Evolutionary conservation across 64 coral and sea anemone species (phyloP), one percentile per base, ranked within the genome.

Genomic region (Acropora tenuis): DNA sequence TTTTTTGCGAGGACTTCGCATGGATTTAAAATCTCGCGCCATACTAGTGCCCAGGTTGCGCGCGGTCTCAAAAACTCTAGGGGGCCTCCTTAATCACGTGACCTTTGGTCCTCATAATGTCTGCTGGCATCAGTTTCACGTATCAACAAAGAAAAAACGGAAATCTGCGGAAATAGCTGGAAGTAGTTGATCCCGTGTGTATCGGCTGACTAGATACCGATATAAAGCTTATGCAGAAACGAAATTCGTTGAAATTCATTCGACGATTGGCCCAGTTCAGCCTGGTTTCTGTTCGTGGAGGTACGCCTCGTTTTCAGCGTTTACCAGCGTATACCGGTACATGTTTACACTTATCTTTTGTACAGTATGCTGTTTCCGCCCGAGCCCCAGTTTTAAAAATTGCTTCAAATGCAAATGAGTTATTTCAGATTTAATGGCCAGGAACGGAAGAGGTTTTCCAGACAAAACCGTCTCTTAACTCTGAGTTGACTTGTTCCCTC

Each of bases 361-460:
- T n/a, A 74, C 71, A 74, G 19, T 40, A 7, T 74, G 71, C 43
- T 6, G 8, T 69, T n/a, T 74, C 43, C 43, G 71, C 71, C 43
- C 16, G 19, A n/a, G n/a, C 19, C 43, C 3, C 43, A 74, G 43
- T 41, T 41, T 41, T n/a, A 74, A 74, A 40, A 40, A 74, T 74
- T 74, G 71, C 71, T 74, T 74, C 71, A 74, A 74, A 74, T 74
- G 71, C 20, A 41, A 74, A 74, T 74, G 71, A 74, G 71, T 74
- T 74, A 74, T 74, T 41, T 41, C 71, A 74, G 71, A 74, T 74
- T 74, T 59, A 59, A 74, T 74, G 15, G 20, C 71, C 71, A 74
- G n/a, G 71, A 74, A 16, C 4, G n/a, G 17, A 40, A 74, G 19
- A 74, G 71, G 17, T 74, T 74, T 74, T 74, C 1, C 16, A 74